phyloP scores from a whole-genome alignment of 2,888 invertebrate genomes.

The Baccha elongata region DNA sequence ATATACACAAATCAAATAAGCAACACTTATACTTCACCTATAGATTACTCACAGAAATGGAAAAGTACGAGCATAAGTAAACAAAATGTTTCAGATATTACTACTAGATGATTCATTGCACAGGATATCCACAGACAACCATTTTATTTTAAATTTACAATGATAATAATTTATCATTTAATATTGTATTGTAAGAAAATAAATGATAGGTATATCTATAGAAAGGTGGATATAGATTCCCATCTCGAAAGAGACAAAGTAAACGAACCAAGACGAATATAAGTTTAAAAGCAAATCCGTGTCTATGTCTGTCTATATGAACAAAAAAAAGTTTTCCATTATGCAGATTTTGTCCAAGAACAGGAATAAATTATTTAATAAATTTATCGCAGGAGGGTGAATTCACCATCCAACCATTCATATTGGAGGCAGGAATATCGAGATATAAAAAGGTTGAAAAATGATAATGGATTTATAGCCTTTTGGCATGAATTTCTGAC shows the following conservation, averaged over 20 bases:
- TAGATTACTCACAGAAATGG: background rate
- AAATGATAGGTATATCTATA: background rate
- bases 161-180: slow-evolving; percentile 35
- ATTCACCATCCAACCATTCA: slow-evolving; percentile 5
- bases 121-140: slow-evolving; percentile 52
- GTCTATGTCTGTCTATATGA: slow-evolving; percentile 49
- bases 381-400: slow-evolving; percentile 56
- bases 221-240: slow-evolving; percentile 1
- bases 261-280: slow-evolving; percentile 26
- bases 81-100: slow-evolving; percentile 45
- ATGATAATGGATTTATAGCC: slow-evolving; percentile 49
- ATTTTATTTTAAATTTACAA: slow-evolving; percentile 6
- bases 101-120: slow-evolving; percentile 59
- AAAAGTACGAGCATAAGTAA: slow-evolving; percentile 23
- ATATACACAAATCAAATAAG: slow-evolving; percentile 8
- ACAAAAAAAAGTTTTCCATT: slow-evolving; percentile 56
- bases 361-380: slow-evolving; percentile 67
- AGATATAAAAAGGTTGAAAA: slow-evolving; percentile 39
- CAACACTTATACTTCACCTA: too few relatives aligned
- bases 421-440: slow-evolving; percentile 8
- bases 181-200: slow-evolving; percentile 11
- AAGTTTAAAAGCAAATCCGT: slow-evolving; percentile 68
- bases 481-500: slow-evolving; percentile 37
- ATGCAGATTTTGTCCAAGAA: slow-evolving; percentile 61
- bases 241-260: slow-evolving; percentile 18